A percentile compares a stretch with the other conserved stretches of the same genome.
phyloP scores from a whole-genome alignment of 2,113 vertebrate species.

The Columba livia region DNA sequence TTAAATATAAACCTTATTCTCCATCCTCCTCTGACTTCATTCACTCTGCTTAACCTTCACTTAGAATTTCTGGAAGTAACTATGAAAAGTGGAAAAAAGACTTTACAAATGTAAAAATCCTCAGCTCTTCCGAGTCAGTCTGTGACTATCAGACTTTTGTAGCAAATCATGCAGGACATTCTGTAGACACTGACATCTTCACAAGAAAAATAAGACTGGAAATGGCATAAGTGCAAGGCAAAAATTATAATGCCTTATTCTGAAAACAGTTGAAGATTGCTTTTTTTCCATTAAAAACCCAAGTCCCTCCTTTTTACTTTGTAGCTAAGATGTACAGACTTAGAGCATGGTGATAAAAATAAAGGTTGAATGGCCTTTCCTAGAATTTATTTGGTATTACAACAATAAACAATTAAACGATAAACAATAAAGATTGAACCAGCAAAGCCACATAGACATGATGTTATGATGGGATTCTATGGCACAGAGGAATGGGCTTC shows the following conservation, averaged over 20 bases:
- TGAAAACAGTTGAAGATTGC: background rate
- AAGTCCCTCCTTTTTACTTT: background rate
- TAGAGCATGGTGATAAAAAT: background rate
- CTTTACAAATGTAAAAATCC: background rate
- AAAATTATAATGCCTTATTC: background rate
- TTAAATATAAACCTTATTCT: background rate
- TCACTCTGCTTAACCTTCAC: background rate
- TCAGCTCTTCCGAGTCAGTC: background rate
- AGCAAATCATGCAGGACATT: background rate
- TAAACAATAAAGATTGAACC: background rate
- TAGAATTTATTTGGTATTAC: background rate
- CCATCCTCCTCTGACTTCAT: background rate
- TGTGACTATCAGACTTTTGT: background rate
- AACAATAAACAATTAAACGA: background rate
- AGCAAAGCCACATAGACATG: background rate
- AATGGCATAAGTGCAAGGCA: background rate
- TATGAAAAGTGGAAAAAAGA: background rate
- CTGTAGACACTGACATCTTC: background rate
- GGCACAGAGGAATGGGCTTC: background rate
- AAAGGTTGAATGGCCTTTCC: background rate
- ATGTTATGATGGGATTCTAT: background rate
- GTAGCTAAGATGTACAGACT: background rate
- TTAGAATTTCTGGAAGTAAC: background rate
- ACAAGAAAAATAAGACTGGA: background rate
- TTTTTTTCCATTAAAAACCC: background rate